These are phyloP conservation scores for Stegodyphus dumicola DNA, from an alignment of 1,140 invertebrate genomes.

Conservation along the genomic window DNA sequence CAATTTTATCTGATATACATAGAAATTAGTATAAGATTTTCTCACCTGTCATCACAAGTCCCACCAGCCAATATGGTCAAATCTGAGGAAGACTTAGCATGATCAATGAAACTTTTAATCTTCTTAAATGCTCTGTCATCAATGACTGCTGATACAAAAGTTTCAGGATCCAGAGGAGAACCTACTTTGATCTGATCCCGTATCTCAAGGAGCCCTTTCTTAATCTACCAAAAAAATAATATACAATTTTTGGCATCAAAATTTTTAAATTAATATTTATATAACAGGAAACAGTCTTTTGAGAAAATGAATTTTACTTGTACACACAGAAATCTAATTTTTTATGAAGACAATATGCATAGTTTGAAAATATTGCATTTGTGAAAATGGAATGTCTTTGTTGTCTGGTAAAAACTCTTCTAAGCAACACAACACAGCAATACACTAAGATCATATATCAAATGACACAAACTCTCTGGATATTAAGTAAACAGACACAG, in stretches of 20 bases:
- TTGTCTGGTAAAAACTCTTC: too few species aligned
- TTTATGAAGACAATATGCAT: too few species aligned
- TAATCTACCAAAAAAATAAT: slow-evolving; percentile 66
- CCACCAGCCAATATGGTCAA: slow-evolving; percentile 90
- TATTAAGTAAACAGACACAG: too few species aligned
- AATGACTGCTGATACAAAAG: slow-evolving; percentile 95
- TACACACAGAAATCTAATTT: too few species aligned
- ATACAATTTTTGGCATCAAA: not conserved
- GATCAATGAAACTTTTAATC: slow-evolving; percentile 89
- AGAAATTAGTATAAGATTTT: slow-evolving; percentile 22
- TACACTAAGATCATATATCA: too few species aligned
- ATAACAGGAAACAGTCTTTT: too few species aligned
- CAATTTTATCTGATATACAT: not conserved
- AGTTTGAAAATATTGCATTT: too few species aligned
- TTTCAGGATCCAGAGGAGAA: slow-evolving; percentile 83
- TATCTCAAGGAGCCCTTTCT: slow-evolving; percentile 77
- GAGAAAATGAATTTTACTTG: too few species aligned
- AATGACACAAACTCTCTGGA: too few species aligned
- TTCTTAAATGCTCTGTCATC: slow-evolving; percentile 92
- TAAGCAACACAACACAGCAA: too few species aligned
- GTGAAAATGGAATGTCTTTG: too few species aligned
- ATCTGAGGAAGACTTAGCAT: slow-evolving; percentile 84
- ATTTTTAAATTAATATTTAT: not conserved
- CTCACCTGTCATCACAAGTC: slow-evolving; percentile 82
- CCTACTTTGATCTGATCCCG: slow-evolving; percentile 83